phyloP scores from a whole-genome alignment of 2,113 vertebrate genomes.

The Phodopus roborovskii region DNA sequence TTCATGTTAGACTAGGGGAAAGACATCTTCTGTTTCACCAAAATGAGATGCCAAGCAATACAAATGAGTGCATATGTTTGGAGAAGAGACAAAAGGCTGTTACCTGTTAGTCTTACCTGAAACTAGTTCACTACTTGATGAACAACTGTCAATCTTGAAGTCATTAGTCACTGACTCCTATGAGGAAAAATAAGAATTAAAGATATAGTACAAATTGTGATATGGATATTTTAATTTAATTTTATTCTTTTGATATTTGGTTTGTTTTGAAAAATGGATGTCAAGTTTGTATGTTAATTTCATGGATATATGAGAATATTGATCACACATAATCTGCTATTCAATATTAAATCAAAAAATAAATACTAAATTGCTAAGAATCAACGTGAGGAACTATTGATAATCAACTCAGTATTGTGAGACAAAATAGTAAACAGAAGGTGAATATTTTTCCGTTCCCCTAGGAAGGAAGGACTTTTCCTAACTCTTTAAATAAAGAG shows the following conservation, averaged over 20 bases:
- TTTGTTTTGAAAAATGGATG: conserved; percentile 52
- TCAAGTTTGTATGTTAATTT: conserved; percentile 39
- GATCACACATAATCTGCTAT: conserved; percentile 6
- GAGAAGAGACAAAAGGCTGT: conserved; percentile 35
- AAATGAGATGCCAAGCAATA: neutral
- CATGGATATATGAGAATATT: conserved; percentile 10
- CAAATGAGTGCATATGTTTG: neutral
- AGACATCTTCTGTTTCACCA: neutral
- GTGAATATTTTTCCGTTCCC: conserved; percentile 19
- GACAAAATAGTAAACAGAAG: conserved; percentile 30
- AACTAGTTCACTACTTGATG: conserved; percentile 74
- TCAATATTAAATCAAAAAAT: conserved; percentile 62
- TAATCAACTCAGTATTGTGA: conserved; percentile 2
- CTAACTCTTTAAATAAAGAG: conserved; percentile 40
- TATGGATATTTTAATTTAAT: conserved; percentile 37
- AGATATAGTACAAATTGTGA: conserved; percentile 47
- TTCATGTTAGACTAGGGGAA: neutral
- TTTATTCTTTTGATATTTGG: neutral
- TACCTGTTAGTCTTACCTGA: conserved; percentile 83
- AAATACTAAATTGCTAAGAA: conserved; percentile 42
- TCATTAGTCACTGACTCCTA: conserved; percentile 79
- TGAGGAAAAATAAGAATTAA: conserved; percentile 71
- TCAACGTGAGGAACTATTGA: conserved; percentile 27
- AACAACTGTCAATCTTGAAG: conserved; percentile 70
- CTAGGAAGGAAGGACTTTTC: neutral